Base-by-base conservation (phyloP, 2,797 vertebrate genomes). In the Champsocephalus esox region DNA sequence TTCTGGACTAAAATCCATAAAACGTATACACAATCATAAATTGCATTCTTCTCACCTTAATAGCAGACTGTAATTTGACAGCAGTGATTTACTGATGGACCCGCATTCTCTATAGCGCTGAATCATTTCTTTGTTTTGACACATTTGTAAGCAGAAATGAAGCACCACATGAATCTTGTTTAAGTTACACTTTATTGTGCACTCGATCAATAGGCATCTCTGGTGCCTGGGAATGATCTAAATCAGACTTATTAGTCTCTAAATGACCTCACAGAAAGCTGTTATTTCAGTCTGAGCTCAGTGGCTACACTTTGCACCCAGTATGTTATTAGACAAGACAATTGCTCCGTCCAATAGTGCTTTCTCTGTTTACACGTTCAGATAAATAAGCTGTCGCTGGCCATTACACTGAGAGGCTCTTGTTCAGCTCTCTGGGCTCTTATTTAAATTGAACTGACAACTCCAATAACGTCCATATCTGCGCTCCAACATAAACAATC, bases 161-260 rank as follows among this genome's bases (percentile, higher is more conserved):
- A 68, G 61, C 32, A 28, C 21, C 32, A 44, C 48, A 87, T 79
- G 57, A 67, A 72, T 83, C 77, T 50, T 48, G 13, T 79, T 85
- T 78, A 34, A 50, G 70, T 69, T 66, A 45, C 46, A 41, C 21
- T 81, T 83, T 80, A 79, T 66, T 73, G 49, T 58, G 19, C 68
- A 38, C 70, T 77, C 12, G 12, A 81, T 84, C 81, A 70, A 81
- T 63, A 57, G 34, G 43, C n/a, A n/a, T 61, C 55, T 71, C 65
- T 70, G 80, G 70, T 56, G 68, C 69, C 79, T 32, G 24, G 51
- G 69, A 85, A 61, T 14, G 3, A 74, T 66, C 66, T 83, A 72
- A 87, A 87, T 80, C 69, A 80, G 79, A 80, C 74, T 67, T 80
- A 85, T 80, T 58, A 38, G 73, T 82, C 74, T 75, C 72, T 56